Evolutionary conservation across 2,113 vertebrate species (phyloP).

Genomic region (Hoplias malabaricus): DNA sequence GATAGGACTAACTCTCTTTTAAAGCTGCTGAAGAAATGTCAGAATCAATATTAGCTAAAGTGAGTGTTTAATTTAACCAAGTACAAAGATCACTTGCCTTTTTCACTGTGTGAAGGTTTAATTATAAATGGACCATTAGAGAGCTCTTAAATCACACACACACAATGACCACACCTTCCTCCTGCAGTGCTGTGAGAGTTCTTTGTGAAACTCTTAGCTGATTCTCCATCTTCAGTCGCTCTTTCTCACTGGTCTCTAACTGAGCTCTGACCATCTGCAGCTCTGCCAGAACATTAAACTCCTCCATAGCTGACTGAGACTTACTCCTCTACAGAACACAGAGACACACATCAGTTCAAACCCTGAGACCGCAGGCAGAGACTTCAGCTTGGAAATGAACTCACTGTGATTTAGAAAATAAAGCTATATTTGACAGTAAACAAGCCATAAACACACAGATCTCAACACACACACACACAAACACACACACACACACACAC

Average conservation of each 20-base stretch:
- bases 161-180: constrained; percentile 63
- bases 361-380: background rate
- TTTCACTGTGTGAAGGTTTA: too few species aligned
- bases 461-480: background rate
- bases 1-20: too few species aligned
- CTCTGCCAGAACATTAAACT: constrained; percentile 53
- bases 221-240: constrained; percentile 51
- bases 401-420: too few species aligned
- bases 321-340: constrained; percentile 50
- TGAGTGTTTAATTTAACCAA: too few species aligned
- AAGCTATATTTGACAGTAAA: too few species aligned
- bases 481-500: background rate
- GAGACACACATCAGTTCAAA: background rate
- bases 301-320: constrained; percentile 50
- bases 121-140: too few species aligned
- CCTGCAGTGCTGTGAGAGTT: constrained; percentile 52
- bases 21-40: too few species aligned
- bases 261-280: constrained; percentile 59
- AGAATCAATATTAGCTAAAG: too few species aligned
- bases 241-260: constrained; percentile 56
- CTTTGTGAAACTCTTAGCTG: constrained; percentile 57
- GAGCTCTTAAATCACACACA: background rate
- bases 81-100: too few species aligned
- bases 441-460: background rate
- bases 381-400: too few species aligned